Evolutionary conservation across 1,140 invertebrate genomes (phyloP), one percentile per base, ranked within the genome.

Genomic region (Halictus rubicundus): DNA sequence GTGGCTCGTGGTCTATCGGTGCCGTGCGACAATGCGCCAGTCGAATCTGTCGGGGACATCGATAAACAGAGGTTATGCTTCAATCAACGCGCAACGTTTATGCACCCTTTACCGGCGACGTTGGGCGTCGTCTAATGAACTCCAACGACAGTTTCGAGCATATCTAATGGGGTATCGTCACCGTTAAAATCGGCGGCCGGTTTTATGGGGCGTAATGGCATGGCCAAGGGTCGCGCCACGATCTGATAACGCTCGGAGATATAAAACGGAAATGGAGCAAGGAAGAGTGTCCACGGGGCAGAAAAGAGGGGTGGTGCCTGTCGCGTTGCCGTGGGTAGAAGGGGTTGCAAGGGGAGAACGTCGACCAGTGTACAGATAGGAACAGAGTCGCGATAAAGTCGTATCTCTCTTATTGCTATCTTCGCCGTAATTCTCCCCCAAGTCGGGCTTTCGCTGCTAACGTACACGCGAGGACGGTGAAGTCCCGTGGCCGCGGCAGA

Each of bases 351-450:
- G 37, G 9, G 21, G 10, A 32, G 19, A 60, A 65, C 76, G 70
- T 46, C 59, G 27, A 57, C 25, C 39, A 39, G 54, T 75, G 76
- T 69, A 69, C 54, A 78, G 76, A 78, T 78, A 78, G 76, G 63
- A 72, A 72, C 69, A 63, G 78, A 64, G 54, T 25, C 54, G 78
- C 86, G 87, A 90, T 91, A 89, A 88, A 91, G 86, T 88, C 87
- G 89, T 90, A 89, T 90, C 89, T 89, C 81, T 89, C 88, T 89
- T 89, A 88, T 89, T 88, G 86, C 88, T 89, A 91, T 91, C 89
- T 89, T 86, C 80, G 74, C 85, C 88, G 87, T 91, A 90, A 91
- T 90, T 91, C 90, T 91, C 82, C 82, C 42, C 86, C 86, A 83
- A 89, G 90, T 89, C 87, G 83, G n/a, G 82, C 82, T 81, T 83